These are phyloP conservation scores for Leptura quadrifasciata DNA, from an alignment of 2,888 invertebrate species.

Conservation along the genomic window DNA sequence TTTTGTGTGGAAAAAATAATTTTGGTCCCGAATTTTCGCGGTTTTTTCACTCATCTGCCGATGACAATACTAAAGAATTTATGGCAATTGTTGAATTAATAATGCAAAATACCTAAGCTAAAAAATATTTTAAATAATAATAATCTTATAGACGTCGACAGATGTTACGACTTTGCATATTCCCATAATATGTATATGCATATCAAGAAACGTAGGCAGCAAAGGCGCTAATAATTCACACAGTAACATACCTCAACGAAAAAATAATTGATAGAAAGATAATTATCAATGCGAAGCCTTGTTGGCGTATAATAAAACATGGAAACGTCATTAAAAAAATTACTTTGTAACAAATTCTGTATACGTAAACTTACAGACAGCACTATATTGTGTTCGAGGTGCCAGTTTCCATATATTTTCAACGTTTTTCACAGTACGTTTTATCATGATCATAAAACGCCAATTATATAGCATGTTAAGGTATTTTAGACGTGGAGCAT, in stretches of 20 bases:
- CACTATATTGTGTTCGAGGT: not conserved
- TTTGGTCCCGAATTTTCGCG: too few relatives aligned
- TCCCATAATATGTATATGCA: not conserved
- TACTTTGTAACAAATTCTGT: conserved; percentile 4
- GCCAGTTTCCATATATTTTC: not conserved
- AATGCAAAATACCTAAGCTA: too few relatives aligned
- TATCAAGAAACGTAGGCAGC: not conserved
- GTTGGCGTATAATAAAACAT: not conserved
- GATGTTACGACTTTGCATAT: not conserved
- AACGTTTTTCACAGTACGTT: not conserved
- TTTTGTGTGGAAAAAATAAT: too few relatives aligned
- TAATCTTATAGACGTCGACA: too few relatives aligned
- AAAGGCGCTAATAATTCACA: not conserved
- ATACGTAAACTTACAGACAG: not conserved
- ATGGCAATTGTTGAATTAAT: too few relatives aligned
- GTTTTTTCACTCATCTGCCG: too few relatives aligned
- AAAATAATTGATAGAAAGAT: not conserved
- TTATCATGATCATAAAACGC: conserved; percentile 4
- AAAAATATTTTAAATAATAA: too few relatives aligned
- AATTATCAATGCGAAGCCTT: not conserved
- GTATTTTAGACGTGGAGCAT: not conserved
- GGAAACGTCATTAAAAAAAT: not conserved
- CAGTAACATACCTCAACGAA: not conserved
- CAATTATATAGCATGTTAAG: conserved; percentile 3
- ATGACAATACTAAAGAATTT: too few relatives aligned